Conservation (phyloP, 92 coral and sea anemone species). For the Epizoanthus fatuus region DNA sequence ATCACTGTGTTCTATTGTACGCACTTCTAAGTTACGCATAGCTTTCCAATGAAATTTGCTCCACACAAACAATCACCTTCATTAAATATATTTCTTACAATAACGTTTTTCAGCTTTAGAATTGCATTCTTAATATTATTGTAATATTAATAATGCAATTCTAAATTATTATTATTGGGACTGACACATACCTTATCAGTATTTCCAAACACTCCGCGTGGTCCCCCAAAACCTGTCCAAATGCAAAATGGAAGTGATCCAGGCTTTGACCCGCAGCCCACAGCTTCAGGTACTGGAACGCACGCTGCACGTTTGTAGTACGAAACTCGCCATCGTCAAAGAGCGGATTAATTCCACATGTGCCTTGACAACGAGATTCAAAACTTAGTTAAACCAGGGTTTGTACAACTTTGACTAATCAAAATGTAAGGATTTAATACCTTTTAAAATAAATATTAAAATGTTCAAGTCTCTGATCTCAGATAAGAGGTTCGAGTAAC, state of each 20-base stretch:
- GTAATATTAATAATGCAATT: not conserved
- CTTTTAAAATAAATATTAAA: too few relatives aligned
- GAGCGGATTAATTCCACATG: slow-evolving; percentile 50
- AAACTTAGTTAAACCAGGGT: not conserved
- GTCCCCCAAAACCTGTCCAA: slow-evolving; percentile 72
- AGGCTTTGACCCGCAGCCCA: slow-evolving; percentile 57
- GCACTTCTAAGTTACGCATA: too few relatives aligned
- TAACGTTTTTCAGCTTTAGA: not conserved
- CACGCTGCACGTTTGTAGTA: slow-evolving; percentile 84
- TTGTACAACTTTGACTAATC: too few relatives aligned
- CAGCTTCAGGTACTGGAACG: slow-evolving; percentile 83
- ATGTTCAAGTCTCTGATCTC: too few relatives aligned
- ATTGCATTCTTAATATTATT: not conserved
- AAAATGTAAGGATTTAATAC: too few relatives aligned
- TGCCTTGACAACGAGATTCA: not conserved
- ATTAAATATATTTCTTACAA: too few relatives aligned
- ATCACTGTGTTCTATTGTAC: too few relatives aligned
- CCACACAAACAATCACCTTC: too few relatives aligned
- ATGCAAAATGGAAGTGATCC: slow-evolving; percentile 71
- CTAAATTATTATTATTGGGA: not conserved
- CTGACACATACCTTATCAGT: slow-evolving; percentile 63
- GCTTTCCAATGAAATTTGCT: too few relatives aligned
- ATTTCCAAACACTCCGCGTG: slow-evolving; percentile 82
- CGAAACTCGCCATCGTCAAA: slow-evolving; percentile 78
- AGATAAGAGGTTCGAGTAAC: too few relatives aligned